Evolutionary conservation across 2,113 vertebrate genomes (phyloP).

Genomic region (Aldabrachelys gigantea): DNA sequence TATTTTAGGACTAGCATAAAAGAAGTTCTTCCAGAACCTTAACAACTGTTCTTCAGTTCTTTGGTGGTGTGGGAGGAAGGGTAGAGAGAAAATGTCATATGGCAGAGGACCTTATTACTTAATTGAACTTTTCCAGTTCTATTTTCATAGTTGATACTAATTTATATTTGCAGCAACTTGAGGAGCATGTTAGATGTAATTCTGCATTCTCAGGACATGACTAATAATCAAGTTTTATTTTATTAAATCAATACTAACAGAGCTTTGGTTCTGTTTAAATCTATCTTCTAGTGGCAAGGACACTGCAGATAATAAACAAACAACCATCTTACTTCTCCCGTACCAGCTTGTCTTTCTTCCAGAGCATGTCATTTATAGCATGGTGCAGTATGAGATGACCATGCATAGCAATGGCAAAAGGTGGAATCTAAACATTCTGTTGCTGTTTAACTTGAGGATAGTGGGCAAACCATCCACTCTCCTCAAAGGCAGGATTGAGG

Average conservation of each 20-base stretch:
- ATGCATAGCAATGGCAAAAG: not conserved
- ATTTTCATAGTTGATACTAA: not conserved
- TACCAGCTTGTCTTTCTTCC: not conserved
- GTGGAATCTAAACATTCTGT: not conserved
- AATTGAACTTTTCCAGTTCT: not conserved
- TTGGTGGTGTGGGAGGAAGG: not conserved
- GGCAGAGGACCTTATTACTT: not conserved
- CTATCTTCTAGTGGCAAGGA: not conserved
- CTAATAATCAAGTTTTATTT: not conserved
- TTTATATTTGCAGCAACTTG: not conserved
- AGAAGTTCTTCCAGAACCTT: constrained; percentile 22
- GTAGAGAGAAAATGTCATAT: not conserved
- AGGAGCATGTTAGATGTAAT: not conserved
- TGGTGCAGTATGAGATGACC: not conserved
- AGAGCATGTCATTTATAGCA: not conserved
- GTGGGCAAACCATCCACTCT: not conserved
- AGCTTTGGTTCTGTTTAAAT: not conserved
- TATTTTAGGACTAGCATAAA: constrained; percentile 22
- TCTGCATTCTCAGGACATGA: not conserved
- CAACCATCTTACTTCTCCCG: not conserved
- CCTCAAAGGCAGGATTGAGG: not conserved
- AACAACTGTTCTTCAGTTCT: not conserved
- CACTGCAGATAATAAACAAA: not conserved
- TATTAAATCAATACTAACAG: not conserved
- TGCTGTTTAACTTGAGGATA: not conserved